These are phyloP conservation scores for Caenorhabditis sp. DNA, from an alignment of 2,888 invertebrate species.

Conservation along the genomic window DNA sequence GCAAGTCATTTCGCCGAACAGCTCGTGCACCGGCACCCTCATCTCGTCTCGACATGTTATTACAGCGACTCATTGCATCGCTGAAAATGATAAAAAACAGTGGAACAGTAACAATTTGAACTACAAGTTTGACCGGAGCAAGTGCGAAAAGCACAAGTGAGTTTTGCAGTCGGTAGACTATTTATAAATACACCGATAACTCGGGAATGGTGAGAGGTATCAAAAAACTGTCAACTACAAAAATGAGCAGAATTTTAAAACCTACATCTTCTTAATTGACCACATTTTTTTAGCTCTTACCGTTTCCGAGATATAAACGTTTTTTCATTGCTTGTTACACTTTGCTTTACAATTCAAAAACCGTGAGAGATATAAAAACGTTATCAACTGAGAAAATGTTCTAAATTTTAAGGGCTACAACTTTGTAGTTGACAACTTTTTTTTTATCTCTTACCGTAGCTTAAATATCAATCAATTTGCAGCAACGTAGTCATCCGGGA, in stretches of 20 bases:
- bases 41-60: background rate
- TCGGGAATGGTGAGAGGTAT: too few relatives aligned
- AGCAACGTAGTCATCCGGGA: background rate
- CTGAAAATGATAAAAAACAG: background rate
- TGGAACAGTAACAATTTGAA: background rate
- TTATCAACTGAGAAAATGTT: too few relatives aligned
- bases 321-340: too few relatives aligned
- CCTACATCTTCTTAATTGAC: too few relatives aligned
- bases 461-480: background rate
- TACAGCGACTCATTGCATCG: background rate
- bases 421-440: background rate
- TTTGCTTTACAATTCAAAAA: too few relatives aligned
- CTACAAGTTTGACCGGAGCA: background rate
- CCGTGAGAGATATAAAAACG: too few relatives aligned
- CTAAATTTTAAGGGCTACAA: too few relatives aligned
- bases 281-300: background rate
- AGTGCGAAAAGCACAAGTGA: background rate
- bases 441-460: background rate
- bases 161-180: background rate
- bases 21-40: constrained; percentile 5
- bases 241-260: too few relatives aligned
- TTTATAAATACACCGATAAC: too few relatives aligned
- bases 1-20: background rate
- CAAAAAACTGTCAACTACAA: too few relatives aligned
- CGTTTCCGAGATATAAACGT: background rate